A percentile compares a stretch with the other conserved stretches of the same genome.
phyloP scores from a whole-genome alignment of 2,888 invertebrate species.

The Drosophila tripunctata region DNA sequence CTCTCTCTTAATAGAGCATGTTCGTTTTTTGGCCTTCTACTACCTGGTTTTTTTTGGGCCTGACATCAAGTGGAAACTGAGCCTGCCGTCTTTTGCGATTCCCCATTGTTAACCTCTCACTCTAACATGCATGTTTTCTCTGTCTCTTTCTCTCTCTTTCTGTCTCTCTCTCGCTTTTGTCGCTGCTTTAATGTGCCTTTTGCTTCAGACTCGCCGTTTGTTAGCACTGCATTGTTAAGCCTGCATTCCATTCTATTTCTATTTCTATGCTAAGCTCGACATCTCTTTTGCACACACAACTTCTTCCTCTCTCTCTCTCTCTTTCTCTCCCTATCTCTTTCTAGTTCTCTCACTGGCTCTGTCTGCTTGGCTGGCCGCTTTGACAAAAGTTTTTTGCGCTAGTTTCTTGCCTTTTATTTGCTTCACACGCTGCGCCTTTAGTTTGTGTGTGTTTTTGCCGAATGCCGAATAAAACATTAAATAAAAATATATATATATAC shows the following conservation, averaged over 20 bases:
- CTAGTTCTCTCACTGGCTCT: conserved; percentile 6
- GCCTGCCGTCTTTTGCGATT: conserved; percentile 22
- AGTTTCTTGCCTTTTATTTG: conserved; percentile 64
- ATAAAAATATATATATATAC: conserved; percentile 10
- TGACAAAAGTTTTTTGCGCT: conserved; percentile 65
- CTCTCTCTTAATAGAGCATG: not conserved
- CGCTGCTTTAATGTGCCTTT: conserved; percentile 30
- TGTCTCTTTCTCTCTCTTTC: not conserved
- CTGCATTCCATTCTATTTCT: conserved; percentile 5
- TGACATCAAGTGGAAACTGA: conserved; percentile 24
- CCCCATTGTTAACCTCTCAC: conserved; percentile 7
- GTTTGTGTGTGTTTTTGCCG: conserved; percentile 35
- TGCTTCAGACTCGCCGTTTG: conserved; percentile 44
- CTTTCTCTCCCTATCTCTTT: not conserved
- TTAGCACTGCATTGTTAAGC: conserved; percentile 52
- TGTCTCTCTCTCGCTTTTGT: not conserved
- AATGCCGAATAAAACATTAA: conserved; percentile 38
- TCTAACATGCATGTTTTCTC: not conserved
- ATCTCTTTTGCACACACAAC: no score
- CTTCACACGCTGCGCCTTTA: conserved; percentile 62
- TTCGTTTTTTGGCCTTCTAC: conserved; percentile 10
- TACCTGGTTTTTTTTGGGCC: conserved; percentile 15
- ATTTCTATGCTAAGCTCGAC: conserved; percentile 20
- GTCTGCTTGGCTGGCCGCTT: conserved; percentile 39
- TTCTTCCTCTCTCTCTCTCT: not conserved